phyloP scores from a whole-genome alignment of 2,113 vertebrate genomes.

The Alces alces region DNA sequence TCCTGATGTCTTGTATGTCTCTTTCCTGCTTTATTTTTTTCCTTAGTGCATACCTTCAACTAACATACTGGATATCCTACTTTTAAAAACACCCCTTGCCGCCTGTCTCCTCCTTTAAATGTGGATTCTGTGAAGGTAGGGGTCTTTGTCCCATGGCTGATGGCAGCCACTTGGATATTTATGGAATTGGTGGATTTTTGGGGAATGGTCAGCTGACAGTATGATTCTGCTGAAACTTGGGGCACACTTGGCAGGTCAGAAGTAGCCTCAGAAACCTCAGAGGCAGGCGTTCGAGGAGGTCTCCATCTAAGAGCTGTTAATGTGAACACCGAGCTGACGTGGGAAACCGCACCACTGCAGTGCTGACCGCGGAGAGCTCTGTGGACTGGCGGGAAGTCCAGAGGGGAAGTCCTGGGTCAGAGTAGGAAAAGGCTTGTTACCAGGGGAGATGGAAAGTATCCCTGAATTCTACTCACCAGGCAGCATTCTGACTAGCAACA shows the following conservation, averaged over 20 bases:
- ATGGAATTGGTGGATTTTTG: neutral
- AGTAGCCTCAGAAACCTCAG: neutral
- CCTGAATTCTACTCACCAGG: neutral
- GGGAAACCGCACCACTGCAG: neutral
- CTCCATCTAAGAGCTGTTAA: neutral
- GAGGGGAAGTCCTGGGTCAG: neutral
- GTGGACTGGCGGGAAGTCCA: neutral
- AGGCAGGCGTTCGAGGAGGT: neutral
- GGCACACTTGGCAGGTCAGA: neutral
- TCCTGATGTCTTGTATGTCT: neutral
- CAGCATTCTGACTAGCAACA: neutral
- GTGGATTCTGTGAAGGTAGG: neutral
- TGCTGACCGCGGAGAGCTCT: neutral
- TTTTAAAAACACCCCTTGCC: neutral
- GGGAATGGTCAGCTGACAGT: neutral
- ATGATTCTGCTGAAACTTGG: neutral
- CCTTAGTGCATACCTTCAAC: neutral
- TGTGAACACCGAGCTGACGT: neutral
- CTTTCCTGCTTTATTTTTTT: neutral
- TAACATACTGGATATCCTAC: neutral
- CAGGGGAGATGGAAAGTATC: neutral
- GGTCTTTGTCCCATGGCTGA: neutral
- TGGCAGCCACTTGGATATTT: neutral
- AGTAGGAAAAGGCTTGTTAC: neutral
- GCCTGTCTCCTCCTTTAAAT: neutral